phyloP scores from a whole-genome alignment of 2,113 vertebrate species.

The Tyto alba region DNA sequence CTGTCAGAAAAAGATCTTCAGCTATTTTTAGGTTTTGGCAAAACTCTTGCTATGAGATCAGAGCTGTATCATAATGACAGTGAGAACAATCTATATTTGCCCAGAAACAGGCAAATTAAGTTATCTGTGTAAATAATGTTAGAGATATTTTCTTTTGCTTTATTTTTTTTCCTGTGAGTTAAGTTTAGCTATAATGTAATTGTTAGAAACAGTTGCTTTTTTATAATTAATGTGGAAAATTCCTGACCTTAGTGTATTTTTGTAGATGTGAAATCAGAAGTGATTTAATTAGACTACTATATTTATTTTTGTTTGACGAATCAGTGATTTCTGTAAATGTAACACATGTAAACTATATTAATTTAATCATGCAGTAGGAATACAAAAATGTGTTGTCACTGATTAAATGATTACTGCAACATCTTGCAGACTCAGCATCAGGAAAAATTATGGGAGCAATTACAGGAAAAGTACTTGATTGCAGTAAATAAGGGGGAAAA shows the following conservation, averaged over 20 bases:
- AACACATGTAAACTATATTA: conserved; percentile 23
- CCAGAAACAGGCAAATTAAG: neutral
- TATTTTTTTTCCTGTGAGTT: neutral
- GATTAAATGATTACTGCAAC: conserved; percentile 50
- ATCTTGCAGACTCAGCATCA: neutral
- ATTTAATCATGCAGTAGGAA: conserved; percentile 31
- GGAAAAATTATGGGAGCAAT: conserved; percentile 37
- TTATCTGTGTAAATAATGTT: neutral
- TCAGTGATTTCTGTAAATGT: conserved; percentile 20
- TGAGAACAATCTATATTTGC: neutral
- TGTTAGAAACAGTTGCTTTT: neutral
- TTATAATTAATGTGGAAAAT: conserved; percentile 2
- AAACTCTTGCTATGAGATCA: neutral
- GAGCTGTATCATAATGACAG: neutral
- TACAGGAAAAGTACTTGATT: conserved; percentile 34
- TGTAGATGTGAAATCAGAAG: neutral
- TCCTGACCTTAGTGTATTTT: neutral
- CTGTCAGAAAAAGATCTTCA: neutral
- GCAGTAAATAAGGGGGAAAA: neutral
- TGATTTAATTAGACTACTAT: conserved; percentile 8
- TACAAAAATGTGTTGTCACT: conserved; percentile 28
- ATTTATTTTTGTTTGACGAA: conserved; percentile 41
- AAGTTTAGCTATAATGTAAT: neutral
- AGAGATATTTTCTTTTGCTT: neutral
- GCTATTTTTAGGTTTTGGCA: neutral